Base-by-base conservation (phyloP, 2,888 invertebrate species). In the Agrotis puta region DNA sequence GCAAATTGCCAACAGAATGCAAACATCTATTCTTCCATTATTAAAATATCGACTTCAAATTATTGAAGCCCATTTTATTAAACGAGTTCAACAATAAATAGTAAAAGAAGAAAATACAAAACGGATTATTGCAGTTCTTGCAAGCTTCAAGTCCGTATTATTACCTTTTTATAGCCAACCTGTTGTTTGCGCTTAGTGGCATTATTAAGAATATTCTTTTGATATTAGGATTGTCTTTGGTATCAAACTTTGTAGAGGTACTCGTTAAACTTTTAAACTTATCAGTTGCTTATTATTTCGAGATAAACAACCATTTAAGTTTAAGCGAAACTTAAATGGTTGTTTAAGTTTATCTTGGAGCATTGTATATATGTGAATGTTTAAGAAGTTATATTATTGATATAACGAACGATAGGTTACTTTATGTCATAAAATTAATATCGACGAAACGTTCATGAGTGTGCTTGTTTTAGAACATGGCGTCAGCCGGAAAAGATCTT, bases 121-220 rank as follows among this genome's bases (percentile, higher is more conserved):
- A 58, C 57, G 57, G 62, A 70, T 76, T 58, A 70, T 64, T 62
- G 67, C 70, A 66, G 75, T 62, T 61, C 57, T 70, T 22, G 27
- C 68, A 48, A 65, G 48, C 43, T 64, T 53, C 13, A 70, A 64
- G 27, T 62, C n/a, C 51, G 65, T 57, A 64, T 58, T 68, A 71
- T 77, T 76, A 51, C 56, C 54, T 67, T 66, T 79, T 59, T 39
- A 62, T 71, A 70, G 64, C 57, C 77, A 70, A 77, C 81, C 81
- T 81, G 70, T 76, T 79, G 70, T 76, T 81, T 62, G 57, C 66
- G 57, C 53, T 70, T 62, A 70, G 48, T 65, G 51, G 67, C 39
- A 57, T 80, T 75, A 67, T 67, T 74, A 80, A 65, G 22, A 81
- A 77, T 54, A 81, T 67, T 79, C 64, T 67, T 81, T 79, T 70